Percentiles rank a stretch among this genome's conserved stretches.
phyloP scores from a whole-genome alignment of 2,888 invertebrate genomes.

The Atethmia centrago region DNA sequence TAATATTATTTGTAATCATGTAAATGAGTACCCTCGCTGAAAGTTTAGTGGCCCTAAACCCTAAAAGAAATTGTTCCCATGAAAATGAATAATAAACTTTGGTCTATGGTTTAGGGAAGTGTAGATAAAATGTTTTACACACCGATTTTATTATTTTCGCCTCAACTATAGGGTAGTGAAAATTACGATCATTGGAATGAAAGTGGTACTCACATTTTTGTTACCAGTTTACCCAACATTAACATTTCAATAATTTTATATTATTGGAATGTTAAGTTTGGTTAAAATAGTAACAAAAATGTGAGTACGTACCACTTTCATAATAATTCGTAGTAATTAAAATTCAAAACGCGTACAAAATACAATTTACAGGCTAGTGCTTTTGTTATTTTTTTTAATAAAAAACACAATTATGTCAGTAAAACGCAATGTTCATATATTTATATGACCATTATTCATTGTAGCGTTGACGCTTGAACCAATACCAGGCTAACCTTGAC shows the following conservation, averaged over 20 bases:
- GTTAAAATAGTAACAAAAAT: no score
- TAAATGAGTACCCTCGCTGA: constrained; percentile 36
- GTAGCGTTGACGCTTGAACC: constrained; percentile 53
- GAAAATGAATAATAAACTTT: constrained; percentile 55
- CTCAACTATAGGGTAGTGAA: neutral
- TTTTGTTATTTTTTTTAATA: constrained; percentile 12
- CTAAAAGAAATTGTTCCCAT: constrained; percentile 46
- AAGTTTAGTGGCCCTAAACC: constrained; percentile 43
- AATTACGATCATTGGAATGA: constrained; percentile 7
- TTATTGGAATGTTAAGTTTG: no score
- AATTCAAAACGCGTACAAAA: constrained; percentile 16
- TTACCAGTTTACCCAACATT: constrained; percentile 2
- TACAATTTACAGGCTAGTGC: constrained; percentile 3
- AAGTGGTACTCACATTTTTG: constrained; percentile 14
- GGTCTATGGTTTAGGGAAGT: constrained; percentile 42
- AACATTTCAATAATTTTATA: no score
- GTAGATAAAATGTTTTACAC: constrained; percentile 39
- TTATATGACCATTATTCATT: constrained; percentile 61
- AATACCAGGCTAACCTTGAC: constrained; percentile 45
- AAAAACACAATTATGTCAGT: constrained; percentile 42
- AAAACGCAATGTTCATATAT: constrained; percentile 47
- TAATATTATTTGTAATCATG: no score
- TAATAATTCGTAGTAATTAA: neutral
- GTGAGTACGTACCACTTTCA: no score
- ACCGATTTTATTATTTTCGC: constrained; percentile 17